Conservation (phyloP, 2,113 vertebrate species). For the Neogale vison region DNA sequence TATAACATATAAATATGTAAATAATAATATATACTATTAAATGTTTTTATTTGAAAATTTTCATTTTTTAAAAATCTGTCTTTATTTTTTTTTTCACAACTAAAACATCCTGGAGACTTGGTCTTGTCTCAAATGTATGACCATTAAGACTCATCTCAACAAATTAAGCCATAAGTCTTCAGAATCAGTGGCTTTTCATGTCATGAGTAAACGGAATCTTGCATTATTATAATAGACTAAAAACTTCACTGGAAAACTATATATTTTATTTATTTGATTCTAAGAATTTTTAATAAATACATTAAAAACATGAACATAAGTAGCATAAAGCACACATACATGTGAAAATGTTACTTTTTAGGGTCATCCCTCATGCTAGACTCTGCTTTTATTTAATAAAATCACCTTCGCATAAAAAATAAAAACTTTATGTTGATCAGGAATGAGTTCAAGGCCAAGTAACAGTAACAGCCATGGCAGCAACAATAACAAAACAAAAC, state of each 20-base stretch:
- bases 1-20: background rate
- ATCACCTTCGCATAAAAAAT: background rate
- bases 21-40: background rate
- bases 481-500: background rate
- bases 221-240: background rate
- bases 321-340: background rate
- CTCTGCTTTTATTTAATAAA: background rate
- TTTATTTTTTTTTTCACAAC: background rate
- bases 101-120: background rate
- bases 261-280: background rate
- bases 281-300: background rate
- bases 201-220: background rate
- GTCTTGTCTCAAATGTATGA: background rate
- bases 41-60: background rate
- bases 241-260: background rate
- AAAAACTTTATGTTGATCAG: background rate
- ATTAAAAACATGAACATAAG: background rate
- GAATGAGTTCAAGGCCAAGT: background rate
- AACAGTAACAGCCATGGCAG: background rate
- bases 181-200: background rate
- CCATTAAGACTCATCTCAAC: background rate
- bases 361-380: background rate
- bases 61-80: background rate
- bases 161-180: background rate
- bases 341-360: background rate